Conservation (phyloP, 2,888 invertebrate genomes). For the Isoperla grammatica region DNA sequence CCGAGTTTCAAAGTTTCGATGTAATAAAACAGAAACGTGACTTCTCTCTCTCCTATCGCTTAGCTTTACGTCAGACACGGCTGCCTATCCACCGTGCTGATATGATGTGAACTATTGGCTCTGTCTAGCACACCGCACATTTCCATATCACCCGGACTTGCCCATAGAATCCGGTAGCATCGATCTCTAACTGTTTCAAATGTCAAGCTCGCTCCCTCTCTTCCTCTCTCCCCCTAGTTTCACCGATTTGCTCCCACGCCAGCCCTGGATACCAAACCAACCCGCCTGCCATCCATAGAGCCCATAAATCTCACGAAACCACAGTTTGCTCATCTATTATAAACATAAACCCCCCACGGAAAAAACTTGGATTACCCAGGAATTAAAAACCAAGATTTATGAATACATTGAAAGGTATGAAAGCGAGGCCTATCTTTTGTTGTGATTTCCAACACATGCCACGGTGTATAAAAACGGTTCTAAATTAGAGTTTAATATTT, state of each 20-base stretch:
- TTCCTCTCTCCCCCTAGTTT: background rate
- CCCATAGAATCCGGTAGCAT: background rate
- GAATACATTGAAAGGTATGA: too few species aligned
- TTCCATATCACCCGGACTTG: conserved; percentile 6
- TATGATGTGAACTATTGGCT: conserved; percentile 17
- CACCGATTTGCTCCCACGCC: conserved; percentile 3
- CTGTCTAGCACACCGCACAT: conserved; percentile 5
- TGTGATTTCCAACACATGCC: too few species aligned
- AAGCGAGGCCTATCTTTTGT: too few species aligned
- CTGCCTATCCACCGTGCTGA: conserved; percentile 3
- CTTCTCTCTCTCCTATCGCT: conserved; percentile 8
- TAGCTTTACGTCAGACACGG: background rate
- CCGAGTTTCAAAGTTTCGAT: conserved; percentile 5
- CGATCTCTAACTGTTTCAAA: conserved; percentile 17
- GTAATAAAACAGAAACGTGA: conserved; percentile 16
- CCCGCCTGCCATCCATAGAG: background rate
- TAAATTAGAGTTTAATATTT: too few species aligned
- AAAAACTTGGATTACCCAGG: conserved; percentile 7
- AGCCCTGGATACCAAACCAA: background rate
- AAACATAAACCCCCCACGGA: conserved; percentile 9
- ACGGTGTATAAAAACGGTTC: too few species aligned
- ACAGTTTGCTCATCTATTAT: conserved; percentile 17
- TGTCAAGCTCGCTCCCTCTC: conserved; percentile 3
- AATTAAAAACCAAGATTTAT: conserved; percentile 3
- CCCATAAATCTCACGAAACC: conserved; percentile 10